Percentiles rank a stretch among this genome's conserved stretches.
These are phyloP conservation scores for Mesocricetus auratus DNA, from an alignment of 2,113 vertebrate genomes.

Conservation along the genomic window DNA sequence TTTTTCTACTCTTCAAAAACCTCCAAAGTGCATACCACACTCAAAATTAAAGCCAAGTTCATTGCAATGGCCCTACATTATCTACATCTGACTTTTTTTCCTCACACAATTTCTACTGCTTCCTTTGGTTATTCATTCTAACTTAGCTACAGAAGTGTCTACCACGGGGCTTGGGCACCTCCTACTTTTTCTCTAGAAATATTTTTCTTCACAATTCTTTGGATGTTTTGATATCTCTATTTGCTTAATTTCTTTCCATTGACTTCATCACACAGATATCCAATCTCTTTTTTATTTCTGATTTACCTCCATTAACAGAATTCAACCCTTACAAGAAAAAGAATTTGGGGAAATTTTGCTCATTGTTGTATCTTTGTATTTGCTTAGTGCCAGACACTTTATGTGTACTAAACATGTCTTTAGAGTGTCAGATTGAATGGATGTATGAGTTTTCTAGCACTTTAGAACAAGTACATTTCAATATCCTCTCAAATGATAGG, in stretches of 20 bases:
- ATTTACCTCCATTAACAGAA: neutral
- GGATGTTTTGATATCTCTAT: neutral
- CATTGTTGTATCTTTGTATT: neutral
- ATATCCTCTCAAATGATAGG: neutral
- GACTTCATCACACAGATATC: neutral
- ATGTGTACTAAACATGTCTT: slow-evolving; percentile 2
- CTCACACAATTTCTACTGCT: neutral
- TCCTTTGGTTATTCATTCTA: neutral
- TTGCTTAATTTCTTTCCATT: neutral
- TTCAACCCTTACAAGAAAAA: neutral
- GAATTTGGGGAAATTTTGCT: neutral
- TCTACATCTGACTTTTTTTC: neutral
- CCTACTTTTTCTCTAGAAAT: neutral
- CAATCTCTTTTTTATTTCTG: neutral
- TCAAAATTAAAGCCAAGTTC: neutral
- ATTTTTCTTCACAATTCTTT: slow-evolving; percentile 20
- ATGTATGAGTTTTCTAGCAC: neutral
- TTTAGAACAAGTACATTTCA: neutral
- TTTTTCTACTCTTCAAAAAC: neutral
- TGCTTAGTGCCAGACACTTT: neutral
- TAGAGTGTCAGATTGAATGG: neutral
- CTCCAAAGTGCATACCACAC: neutral
- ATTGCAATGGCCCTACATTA: neutral
- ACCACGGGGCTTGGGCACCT: neutral
- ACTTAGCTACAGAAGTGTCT: neutral